Conservation (phyloP, 2,113 vertebrate species). For the Callipepla squamata region DNA sequence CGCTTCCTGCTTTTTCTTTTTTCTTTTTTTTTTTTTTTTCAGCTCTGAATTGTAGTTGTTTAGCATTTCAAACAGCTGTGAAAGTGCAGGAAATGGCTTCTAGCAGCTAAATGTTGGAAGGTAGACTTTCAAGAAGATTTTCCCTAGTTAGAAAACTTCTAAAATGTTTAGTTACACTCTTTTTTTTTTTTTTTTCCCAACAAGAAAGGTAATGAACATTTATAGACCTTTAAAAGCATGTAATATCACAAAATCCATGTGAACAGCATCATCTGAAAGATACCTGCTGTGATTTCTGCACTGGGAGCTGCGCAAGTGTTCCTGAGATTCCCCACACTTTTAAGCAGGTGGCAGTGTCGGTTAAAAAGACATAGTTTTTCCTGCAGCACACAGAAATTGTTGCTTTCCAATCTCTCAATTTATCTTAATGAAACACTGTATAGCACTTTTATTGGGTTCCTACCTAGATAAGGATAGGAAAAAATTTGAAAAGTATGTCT, state of each 20-base stretch:
- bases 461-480: not conserved
- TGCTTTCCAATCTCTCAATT: not conserved
- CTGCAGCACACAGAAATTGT: slow-evolving; percentile 1
- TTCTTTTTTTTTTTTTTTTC: not conserved
- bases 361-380: slow-evolving; percentile 57
- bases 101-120: not conserved
- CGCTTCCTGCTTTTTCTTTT: not conserved
- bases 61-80: slow-evolving; percentile 22
- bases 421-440: not conserved
- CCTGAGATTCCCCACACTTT: slow-evolving; percentile 61
- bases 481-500: not conserved
- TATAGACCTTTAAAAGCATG: not conserved
- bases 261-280: not conserved
- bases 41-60: not conserved
- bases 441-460: not conserved
- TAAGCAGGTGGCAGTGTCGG: slow-evolving; percentile 71
- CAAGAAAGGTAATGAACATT: not conserved
- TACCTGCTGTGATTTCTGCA: not conserved
- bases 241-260: not conserved
- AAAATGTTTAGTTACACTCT: not conserved
- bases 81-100: not conserved
- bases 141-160: not conserved
- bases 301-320: not conserved
- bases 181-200: not conserved
- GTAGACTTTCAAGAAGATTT: not conserved